Evolutionary conservation across 1,140 invertebrate species (phyloP).

Genomic region (Doryteuthis pealeii): DNA sequence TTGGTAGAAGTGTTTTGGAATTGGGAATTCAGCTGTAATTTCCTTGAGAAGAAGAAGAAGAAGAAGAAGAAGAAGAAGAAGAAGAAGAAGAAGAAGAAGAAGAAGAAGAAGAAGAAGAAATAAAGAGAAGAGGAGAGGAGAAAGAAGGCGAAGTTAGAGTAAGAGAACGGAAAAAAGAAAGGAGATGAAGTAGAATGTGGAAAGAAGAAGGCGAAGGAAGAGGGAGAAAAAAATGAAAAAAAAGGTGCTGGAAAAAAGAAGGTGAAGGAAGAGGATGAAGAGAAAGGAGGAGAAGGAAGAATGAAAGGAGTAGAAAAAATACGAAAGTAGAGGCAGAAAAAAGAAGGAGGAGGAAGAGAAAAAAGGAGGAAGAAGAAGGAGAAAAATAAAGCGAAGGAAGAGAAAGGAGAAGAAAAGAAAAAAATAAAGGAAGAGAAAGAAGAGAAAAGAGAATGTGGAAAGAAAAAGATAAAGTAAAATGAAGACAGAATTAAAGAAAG

Average conservation of each 20-base stretch:
- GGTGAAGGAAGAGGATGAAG: background rate
- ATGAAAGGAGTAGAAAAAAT: background rate
- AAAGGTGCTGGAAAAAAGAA: background rate
- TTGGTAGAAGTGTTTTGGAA: background rate
- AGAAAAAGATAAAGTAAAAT: no score
- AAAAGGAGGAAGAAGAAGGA: background rate
- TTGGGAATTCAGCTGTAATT: no score
- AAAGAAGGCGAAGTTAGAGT: background rate
- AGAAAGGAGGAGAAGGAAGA: background rate
- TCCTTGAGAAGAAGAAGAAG: no score
- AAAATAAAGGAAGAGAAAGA: background rate
- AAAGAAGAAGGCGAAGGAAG: background rate
- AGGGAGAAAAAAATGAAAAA: background rate
- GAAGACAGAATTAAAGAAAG: background rate
- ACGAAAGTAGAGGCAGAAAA: background rate
- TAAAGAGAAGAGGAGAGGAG: background rate
- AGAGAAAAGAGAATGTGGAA: background rate
- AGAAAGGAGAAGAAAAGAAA: background rate
- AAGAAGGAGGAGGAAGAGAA: background rate
- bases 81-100: background rate
- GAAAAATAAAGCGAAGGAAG: background rate
- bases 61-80: background rate
- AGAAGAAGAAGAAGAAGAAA: background rate
- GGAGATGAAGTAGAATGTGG: background rate
- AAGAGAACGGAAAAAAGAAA: background rate